Conservation (phyloP, 2,113 vertebrate species). For the Phaethon lepturus region DNA sequence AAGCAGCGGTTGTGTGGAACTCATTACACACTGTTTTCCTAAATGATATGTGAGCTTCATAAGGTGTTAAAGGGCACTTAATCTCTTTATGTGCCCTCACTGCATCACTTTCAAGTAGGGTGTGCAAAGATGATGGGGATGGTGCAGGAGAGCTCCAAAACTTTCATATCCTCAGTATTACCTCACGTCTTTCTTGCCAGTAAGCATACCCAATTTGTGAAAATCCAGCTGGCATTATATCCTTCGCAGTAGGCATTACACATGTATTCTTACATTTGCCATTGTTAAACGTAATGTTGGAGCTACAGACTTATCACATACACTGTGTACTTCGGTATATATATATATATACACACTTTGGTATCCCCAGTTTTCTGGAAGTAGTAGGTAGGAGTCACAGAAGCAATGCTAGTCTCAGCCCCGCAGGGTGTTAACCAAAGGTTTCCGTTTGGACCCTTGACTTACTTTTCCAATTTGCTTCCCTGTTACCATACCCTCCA, state of each 20-base stretch:
- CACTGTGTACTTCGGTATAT: too few species aligned
- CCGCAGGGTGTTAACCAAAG: neutral
- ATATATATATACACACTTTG: too few species aligned
- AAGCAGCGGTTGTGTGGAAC: neutral
- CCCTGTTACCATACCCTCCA: neutral
- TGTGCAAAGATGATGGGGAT: neutral
- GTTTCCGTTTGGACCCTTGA: neutral
- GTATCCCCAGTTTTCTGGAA: neutral
- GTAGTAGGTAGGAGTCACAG: neutral
- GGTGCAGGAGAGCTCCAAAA: neutral
- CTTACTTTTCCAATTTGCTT: neutral
- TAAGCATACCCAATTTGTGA: neutral
- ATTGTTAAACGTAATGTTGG: accelerated
- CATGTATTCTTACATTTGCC: neutral
- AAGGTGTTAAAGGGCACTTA: neutral
- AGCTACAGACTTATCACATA: neutral
- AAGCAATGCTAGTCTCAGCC: neutral
- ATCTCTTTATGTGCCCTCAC: neutral
- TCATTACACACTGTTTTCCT: neutral
- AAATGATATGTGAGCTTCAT: neutral
- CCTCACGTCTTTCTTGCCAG: neutral
- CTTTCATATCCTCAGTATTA: accelerated
- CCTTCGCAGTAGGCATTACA: neutral
- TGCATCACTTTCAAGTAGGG: neutral
- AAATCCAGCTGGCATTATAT: neutral